Evolutionary conservation across 64 coral and sea anemone species (phyloP).

Genomic region (Anthopleura sola): DNA sequence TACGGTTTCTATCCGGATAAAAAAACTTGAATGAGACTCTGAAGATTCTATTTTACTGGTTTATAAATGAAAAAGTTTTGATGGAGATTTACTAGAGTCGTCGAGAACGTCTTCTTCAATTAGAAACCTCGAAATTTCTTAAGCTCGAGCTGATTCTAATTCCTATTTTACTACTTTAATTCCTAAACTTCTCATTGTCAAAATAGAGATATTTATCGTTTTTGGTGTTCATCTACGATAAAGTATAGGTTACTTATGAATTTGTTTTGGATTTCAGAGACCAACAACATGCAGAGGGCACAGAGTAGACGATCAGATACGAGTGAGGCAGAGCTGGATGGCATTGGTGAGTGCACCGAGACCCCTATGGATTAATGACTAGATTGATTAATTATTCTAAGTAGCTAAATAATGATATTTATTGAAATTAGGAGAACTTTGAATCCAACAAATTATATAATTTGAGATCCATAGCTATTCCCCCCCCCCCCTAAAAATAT

Average conservation of each 20-base stretch:
- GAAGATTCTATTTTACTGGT: neutral
- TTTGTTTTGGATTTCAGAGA: neutral
- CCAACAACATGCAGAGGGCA: slow-evolving; percentile 69
- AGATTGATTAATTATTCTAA: neutral
- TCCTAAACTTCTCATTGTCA: too few relatives aligned
- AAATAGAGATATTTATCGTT: neutral
- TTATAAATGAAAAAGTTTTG: neutral
- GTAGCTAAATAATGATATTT: neutral
- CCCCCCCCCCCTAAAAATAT: too few relatives aligned
- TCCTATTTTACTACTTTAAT: neutral
- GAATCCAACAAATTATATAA: neutral
- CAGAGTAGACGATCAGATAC: slow-evolving; percentile 86
- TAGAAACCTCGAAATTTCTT: neutral
- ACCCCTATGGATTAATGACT: neutral
- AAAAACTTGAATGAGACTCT: neutral
- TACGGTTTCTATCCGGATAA: neutral
- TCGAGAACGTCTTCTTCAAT: neutral
- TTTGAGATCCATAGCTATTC: neutral
- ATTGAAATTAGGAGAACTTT: neutral
- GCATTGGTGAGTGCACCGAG: slow-evolving; percentile 38
- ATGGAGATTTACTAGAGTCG: neutral
- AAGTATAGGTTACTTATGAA: too few relatives aligned
- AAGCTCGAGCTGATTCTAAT: neutral
- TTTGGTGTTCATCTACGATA: neutral
- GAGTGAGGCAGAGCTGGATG: slow-evolving; percentile 88